These are phyloP conservation scores for Colostygia pectinataria DNA, from an alignment of 2,888 invertebrate species.

Conservation along the genomic window DNA sequence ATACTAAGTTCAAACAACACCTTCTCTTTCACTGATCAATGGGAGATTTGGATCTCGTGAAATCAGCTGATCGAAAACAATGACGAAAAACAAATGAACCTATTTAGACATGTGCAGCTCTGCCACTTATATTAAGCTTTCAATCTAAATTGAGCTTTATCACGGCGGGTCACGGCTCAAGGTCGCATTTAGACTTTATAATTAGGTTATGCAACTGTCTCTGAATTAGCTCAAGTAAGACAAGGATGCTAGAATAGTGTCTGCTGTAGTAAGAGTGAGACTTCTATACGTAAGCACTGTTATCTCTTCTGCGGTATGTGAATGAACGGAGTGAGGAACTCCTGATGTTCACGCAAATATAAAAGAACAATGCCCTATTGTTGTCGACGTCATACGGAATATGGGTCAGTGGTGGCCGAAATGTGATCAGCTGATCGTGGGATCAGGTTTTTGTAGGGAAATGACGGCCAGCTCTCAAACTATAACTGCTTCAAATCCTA, in stretches of 20 bases:
- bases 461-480: constrained; percentile 21
- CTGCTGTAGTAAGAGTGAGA: constrained; percentile 1
- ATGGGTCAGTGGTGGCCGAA: constrained; percentile 78
- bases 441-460: constrained; percentile 46
- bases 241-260: too few species aligned
- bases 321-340: constrained; percentile 75
- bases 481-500: constrained; percentile 23
- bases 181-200: neutral
- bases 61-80: constrained; percentile 77
- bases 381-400: constrained; percentile 79
- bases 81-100: constrained; percentile 78
- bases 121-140: constrained; percentile 2
- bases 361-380: constrained; percentile 82
- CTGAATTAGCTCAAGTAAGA: too few species aligned
- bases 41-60: constrained; percentile 68
- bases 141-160: too few species aligned
- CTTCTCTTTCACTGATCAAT: constrained; percentile 70
- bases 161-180: too few species aligned
- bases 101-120: constrained; percentile 45
- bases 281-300: neutral
- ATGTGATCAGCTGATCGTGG: constrained; percentile 77
- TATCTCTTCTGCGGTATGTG: constrained; percentile 57
- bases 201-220: neutral
- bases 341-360: constrained; percentile 77
- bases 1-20: constrained; percentile 67